A percentile compares a stretch with the other conserved stretches of the same genome.
These are phyloP conservation scores for Apolygus lucorum DNA, from an alignment of 1,140 invertebrate species.

Conservation along the genomic window DNA sequence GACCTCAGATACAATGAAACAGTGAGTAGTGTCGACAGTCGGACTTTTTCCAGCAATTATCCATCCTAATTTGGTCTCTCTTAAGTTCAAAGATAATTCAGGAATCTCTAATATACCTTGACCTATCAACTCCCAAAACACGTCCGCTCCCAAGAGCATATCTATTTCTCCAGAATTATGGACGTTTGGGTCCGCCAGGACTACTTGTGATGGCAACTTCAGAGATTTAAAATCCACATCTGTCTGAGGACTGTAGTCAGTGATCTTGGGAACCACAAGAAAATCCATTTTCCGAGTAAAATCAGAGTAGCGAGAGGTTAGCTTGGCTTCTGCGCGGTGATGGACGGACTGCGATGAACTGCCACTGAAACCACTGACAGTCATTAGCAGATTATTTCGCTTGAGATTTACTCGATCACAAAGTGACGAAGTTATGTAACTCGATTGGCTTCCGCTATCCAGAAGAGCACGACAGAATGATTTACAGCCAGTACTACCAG, in stretches of 20 bases:
- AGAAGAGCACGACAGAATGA: not conserved
- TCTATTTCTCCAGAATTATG: not conserved
- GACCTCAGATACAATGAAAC: not conserved
- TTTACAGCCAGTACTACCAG: not conserved
- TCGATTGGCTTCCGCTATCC: not conserved
- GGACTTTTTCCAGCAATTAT: not conserved
- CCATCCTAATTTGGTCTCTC: not conserved
- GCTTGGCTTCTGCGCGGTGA: not conserved
- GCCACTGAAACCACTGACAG: not conserved
- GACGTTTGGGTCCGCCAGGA: not conserved
- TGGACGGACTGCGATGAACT: not conserved
- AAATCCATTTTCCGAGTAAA: not conserved
- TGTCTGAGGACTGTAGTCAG: not conserved
- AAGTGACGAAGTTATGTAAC: not conserved
- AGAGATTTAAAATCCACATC: not conserved
- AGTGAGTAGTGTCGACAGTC: not conserved
- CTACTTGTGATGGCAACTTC: not conserved
- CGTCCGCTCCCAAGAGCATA: not conserved
- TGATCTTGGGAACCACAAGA: not conserved
- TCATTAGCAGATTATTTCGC: not conserved
- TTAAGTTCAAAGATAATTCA: not conserved
- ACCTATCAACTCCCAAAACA: not conserved
- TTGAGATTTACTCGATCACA: not conserved
- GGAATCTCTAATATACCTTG: not conserved
- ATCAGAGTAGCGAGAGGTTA: not conserved